Evolutionary conservation across 1,140 invertebrate species (phyloP).

Genomic region (Drosophila watanabei): DNA sequence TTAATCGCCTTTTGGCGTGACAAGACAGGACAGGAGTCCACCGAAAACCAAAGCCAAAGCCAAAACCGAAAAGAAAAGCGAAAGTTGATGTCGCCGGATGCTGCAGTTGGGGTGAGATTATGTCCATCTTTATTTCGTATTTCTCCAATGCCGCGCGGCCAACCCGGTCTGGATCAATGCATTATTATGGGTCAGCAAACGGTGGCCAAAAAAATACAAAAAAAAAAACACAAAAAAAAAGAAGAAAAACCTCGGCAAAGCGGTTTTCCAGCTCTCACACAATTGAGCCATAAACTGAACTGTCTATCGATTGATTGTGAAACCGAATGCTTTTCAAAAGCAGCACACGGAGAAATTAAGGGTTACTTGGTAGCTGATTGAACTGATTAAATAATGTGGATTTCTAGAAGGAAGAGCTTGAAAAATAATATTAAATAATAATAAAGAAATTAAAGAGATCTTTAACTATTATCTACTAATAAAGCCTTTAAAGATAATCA

Average conservation of each 20-base stretch:
- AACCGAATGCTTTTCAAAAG: slow-evolving; percentile 18
- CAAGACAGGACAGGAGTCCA: slow-evolving; percentile 30
- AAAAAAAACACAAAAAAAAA: slow-evolving; percentile 43
- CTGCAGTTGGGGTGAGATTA: slow-evolving; percentile 52
- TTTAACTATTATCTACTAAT: too few relatives aligned
- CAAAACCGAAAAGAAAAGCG: slow-evolving; percentile 60
- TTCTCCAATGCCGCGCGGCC: slow-evolving; percentile 11
- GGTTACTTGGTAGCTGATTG: background rate
- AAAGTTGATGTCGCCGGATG: slow-evolving; percentile 76
- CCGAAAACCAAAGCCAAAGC: slow-evolving; percentile 20
- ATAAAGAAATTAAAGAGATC: background rate
- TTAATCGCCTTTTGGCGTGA: slow-evolving; percentile 68
- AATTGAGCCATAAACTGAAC: slow-evolving; percentile 57
- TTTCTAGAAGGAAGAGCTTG: background rate
- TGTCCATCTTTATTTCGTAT: slow-evolving; percentile 51
- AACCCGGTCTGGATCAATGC: slow-evolving; percentile 41
- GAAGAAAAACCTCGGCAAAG: slow-evolving; percentile 34
- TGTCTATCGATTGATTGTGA: slow-evolving; percentile 47
- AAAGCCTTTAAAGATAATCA: background rate
- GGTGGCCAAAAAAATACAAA: slow-evolving; percentile 30
- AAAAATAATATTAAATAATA: background rate
- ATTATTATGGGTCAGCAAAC: slow-evolving; percentile 69
- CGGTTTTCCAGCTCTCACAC: slow-evolving; percentile 64
- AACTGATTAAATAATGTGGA: too few relatives aligned
- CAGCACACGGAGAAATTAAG: background rate